Conservation (phyloP, 2,888 invertebrate species). For the Hipparchia sbordonii region DNA sequence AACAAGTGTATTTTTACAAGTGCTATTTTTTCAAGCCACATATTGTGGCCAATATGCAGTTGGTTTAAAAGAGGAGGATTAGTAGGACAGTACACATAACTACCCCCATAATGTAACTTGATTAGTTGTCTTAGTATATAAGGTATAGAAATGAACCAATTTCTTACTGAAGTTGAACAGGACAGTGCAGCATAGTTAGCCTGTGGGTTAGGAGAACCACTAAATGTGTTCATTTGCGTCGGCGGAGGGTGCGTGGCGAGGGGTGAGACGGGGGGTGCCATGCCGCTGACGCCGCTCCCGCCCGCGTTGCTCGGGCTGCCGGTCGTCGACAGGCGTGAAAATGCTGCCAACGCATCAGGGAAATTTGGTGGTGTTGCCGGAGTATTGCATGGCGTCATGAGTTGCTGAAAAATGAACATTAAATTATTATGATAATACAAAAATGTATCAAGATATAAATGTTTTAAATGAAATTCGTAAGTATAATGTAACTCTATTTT, state of each 20-base stretch:
- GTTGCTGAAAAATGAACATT: constrained; percentile 75
- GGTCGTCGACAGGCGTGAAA: constrained; percentile 92
- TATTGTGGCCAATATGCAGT: too few species aligned
- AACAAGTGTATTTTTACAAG: too few species aligned
- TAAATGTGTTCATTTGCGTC: constrained; percentile 64
- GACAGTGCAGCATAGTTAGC: constrained; percentile 71
- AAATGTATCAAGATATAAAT: too few species aligned
- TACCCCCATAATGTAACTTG: too few species aligned
- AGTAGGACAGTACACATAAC: too few species aligned
- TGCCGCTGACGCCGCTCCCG: constrained; percentile 53
- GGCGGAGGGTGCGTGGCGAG: constrained; percentile 73
- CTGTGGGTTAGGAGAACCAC: constrained; percentile 65
- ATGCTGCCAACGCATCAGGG: constrained; percentile 94
- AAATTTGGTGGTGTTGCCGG: constrained; percentile 97
- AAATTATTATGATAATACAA: too few species aligned
- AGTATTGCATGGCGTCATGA: constrained; percentile 96
- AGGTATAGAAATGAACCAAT: neutral
- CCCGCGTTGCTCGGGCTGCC: constrained; percentile 74
- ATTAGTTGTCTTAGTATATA: too few species aligned
- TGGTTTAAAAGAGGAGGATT: too few species aligned
- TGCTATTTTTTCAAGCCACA: too few species aligned
- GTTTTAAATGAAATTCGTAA: too few species aligned
- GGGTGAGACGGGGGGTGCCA: constrained; percentile 70
- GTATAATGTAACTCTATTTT: too few species aligned
- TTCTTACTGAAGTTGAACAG: constrained; percentile 78